Evolutionary conservation across 2,113 vertebrate genomes (phyloP).

Genomic region (Elachura formosa): DNA sequence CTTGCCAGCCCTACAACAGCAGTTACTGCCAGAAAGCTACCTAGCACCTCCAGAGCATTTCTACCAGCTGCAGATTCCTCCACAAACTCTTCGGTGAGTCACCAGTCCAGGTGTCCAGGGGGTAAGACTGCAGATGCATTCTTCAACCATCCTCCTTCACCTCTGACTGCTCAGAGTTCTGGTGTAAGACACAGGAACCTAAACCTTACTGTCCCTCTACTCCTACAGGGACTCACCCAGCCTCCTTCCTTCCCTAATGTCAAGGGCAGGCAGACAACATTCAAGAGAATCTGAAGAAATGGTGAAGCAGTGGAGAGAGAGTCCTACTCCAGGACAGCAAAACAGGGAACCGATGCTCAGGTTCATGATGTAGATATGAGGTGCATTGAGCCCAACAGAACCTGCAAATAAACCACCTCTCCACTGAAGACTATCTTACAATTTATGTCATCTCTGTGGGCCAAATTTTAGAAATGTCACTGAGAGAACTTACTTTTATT

Average conservation of each 20-base stretch:
- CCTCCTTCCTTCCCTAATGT: neutral
- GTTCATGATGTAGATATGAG: neutral
- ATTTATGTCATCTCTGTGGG: neutral
- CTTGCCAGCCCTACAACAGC: neutral
- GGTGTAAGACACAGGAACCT: neutral
- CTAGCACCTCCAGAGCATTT: neutral
- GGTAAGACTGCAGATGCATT: neutral
- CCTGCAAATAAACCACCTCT: neutral
- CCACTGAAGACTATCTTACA: neutral
- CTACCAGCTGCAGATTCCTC: neutral
- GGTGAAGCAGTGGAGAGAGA: neutral
- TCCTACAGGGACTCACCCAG: neutral
- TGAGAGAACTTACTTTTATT: neutral
- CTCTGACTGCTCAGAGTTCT: neutral
- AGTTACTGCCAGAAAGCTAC: neutral
- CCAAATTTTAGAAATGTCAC: neutral
- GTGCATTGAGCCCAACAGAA: neutral
- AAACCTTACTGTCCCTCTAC: neutral
- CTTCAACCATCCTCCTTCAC: neutral
- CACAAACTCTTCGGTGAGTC: neutral
- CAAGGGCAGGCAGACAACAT: neutral
- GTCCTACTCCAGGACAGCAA: neutral
- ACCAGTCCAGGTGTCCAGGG: neutral
- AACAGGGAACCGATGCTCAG: accelerated
- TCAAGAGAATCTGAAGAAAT: neutral